Conservation (phyloP, 2,113 vertebrate genomes). For the Odocoileus virginianus region DNA sequence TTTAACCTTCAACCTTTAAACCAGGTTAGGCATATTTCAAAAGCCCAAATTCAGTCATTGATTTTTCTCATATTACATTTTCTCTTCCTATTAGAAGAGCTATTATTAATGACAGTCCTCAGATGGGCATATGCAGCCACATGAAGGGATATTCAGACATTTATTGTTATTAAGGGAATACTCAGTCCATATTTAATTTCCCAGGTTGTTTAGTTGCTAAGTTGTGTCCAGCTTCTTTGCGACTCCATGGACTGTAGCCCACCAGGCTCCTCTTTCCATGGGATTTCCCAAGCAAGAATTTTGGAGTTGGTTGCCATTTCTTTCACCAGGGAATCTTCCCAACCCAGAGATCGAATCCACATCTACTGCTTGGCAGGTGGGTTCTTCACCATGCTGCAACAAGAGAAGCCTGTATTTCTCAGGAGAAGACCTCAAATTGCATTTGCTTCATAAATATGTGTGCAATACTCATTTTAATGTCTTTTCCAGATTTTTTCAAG, state of each 20-base stretch:
- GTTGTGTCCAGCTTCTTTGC: neutral
- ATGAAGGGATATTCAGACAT: neutral
- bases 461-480: neutral
- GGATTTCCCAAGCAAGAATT: neutral
- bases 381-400: neutral
- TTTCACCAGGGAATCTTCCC: neutral
- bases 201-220: neutral
- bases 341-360: neutral
- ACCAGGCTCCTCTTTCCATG: neutral
- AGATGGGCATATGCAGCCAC: neutral
- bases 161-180: neutral
- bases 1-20: neutral
- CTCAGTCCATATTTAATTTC: neutral
- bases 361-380: neutral
- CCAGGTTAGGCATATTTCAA: neutral
- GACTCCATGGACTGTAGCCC: neutral
- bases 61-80: neutral
- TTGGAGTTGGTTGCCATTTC: neutral
- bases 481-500: neutral
- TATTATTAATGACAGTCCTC: neutral
- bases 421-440: neutral
- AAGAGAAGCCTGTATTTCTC: neutral
- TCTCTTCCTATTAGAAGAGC: neutral
- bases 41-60: neutral
- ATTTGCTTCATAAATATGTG: neutral